phyloP scores from a whole-genome alignment of 2,113 vertebrate species.

The Sinocyclocheilus anshuiensis region DNA sequence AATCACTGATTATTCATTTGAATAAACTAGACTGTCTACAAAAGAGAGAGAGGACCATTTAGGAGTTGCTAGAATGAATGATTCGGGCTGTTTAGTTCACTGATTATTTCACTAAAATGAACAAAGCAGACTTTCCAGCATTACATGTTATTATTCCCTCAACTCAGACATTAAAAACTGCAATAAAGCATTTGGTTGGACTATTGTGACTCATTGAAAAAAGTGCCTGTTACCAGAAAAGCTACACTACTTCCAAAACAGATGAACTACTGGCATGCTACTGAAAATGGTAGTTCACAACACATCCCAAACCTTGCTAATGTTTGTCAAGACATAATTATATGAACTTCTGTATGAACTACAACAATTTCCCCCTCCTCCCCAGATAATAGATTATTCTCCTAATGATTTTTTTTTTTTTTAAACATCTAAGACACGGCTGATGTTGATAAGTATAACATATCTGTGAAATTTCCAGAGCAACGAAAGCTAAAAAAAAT shows the following conservation, averaged over 20 bases:
- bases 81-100: neutral
- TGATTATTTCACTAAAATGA: neutral
- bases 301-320: neutral
- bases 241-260: neutral
- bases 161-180: neutral
- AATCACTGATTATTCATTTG: neutral
- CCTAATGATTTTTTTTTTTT: neutral
- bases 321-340: neutral
- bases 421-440: neutral
- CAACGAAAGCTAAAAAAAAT: neutral
- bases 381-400: neutral
- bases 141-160: neutral
- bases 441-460: neutral
- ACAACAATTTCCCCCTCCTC: neutral
- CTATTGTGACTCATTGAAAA: neutral
- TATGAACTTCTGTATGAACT: neutral
- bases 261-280: neutral
- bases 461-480: neutral
- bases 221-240: neutral
- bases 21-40: neutral
- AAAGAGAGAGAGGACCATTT: neutral
- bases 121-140: neutral
- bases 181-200: neutral
- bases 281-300: neutral
- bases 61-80: neutral